These are phyloP conservation scores for Sebastes cheni DNA, from an alignment of 2,797 vertebrate species.

Conservation along the genomic window DNA sequence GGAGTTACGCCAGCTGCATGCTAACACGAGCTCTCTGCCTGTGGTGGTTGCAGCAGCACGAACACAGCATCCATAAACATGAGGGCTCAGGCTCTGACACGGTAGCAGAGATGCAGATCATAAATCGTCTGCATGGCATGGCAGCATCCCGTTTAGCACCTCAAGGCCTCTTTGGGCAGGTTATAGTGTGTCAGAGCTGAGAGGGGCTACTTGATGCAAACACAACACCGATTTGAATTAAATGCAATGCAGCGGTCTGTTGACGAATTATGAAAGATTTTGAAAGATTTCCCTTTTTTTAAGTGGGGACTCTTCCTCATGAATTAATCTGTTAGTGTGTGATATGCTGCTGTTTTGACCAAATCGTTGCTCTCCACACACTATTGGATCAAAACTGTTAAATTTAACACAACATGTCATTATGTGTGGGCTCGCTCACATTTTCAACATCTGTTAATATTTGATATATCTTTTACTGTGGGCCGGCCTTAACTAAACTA, in stretches of 20 bases:
- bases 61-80: conserved; percentile 78
- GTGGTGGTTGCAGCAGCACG: conserved; percentile 58
- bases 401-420: too few relatives aligned
- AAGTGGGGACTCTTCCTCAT: too few relatives aligned
- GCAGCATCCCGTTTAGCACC: conserved; percentile 49
- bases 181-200: conserved; percentile 15
- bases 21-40: conserved; percentile 46
- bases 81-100: conserved; percentile 50
- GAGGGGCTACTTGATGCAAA: neutral
- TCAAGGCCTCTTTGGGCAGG: conserved; percentile 48
- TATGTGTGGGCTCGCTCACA: too few relatives aligned
- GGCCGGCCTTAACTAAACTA: too few relatives aligned
- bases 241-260: neutral
- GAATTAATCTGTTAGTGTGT: too few relatives aligned
- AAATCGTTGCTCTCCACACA: too few relatives aligned
- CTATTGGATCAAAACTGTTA: too few relatives aligned
- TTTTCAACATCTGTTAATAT: too few relatives aligned
- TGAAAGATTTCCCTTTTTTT: too few relatives aligned
- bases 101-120: conserved; percentile 50
- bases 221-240: neutral
- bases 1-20: conserved; percentile 51
- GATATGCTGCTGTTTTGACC: too few relatives aligned
- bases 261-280: neutral
- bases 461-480: too few relatives aligned
- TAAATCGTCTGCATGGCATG: conserved; percentile 57